A percentile compares a stretch with the other conserved stretches of the same genome.
Evolutionary conservation across 2,888 invertebrate species (phyloP).

Genomic region (Hirudinaria manillensis): DNA sequence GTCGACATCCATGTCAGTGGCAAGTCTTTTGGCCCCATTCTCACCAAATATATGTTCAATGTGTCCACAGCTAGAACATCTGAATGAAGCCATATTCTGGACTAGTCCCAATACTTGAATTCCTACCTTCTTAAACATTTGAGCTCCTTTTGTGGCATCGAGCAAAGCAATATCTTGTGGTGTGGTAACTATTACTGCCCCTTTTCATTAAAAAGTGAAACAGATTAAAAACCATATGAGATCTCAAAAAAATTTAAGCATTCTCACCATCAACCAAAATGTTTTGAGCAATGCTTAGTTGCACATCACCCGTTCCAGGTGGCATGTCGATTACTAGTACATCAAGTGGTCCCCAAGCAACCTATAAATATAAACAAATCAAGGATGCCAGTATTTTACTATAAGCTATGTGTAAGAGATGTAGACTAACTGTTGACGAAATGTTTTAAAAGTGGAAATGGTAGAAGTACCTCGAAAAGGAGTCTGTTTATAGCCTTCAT

Average conservation of each 20-base stretch:
- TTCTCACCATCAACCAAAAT: slow-evolving; percentile 70
- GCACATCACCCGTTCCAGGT: slow-evolving; percentile 92
- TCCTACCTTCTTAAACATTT: slow-evolving; percentile 76
- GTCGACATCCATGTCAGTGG: slow-evolving; percentile 56
- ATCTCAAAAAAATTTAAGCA: not conserved
- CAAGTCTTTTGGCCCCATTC: slow-evolving; percentile 59
- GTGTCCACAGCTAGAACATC: slow-evolving; percentile 72
- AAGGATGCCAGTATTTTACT: no score
- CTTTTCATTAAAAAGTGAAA: slow-evolving; percentile 52
- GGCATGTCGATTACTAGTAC: slow-evolving; percentile 87
- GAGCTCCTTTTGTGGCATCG: slow-evolving; percentile 76
- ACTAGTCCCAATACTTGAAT: slow-evolving; percentile 71
- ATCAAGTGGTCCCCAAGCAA: slow-evolving; percentile 82
- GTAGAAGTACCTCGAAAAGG: slow-evolving; percentile 61
- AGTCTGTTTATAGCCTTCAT: slow-evolving; percentile 87
- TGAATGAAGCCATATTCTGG: slow-evolving; percentile 79
- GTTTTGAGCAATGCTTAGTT: slow-evolving; percentile 82
- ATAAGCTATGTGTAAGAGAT: no score
- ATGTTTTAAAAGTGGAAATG: not conserved
- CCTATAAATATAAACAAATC: slow-evolving; percentile 52
- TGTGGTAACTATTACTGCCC: slow-evolving; percentile 82
- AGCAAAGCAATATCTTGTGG: slow-evolving; percentile 81
- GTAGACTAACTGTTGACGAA: not conserved
- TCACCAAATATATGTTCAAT: slow-evolving; percentile 69
- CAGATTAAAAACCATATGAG: not conserved